phyloP scores from a whole-genome alignment of 2,113 vertebrate species.

The Ciconia stormi region DNA sequence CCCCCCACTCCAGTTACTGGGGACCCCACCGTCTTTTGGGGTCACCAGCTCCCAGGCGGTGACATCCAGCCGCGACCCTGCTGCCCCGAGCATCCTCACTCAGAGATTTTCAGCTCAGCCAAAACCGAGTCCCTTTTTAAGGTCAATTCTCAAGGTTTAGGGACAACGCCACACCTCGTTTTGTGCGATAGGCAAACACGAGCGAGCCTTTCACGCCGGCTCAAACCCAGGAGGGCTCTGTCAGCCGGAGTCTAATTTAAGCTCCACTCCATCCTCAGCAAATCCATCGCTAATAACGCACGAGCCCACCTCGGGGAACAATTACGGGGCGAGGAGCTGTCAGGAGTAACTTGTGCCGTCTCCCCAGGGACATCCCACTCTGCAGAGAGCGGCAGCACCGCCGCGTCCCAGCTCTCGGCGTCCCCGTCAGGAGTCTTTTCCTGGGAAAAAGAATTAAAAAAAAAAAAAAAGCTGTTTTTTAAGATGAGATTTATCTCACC shows the following conservation, averaged over 20 bases:
- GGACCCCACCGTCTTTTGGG: neutral
- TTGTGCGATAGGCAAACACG: rapidly evolving
- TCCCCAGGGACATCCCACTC: neutral
- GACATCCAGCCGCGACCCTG: neutral
- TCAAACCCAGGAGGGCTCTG: neutral
- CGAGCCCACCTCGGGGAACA: neutral
- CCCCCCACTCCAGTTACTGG: neutral
- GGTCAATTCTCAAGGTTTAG: neutral
- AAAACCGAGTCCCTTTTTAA: neutral
- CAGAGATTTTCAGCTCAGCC: neutral
- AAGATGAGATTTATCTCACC: constrained; percentile 1
- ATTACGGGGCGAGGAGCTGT: neutral
- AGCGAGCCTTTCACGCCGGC: neutral
- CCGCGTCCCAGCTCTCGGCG: neutral
- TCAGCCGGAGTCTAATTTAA: neutral
- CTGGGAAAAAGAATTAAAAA: neutral
- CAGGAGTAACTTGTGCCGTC: neutral
- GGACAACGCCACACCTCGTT: neutral
- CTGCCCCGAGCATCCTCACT: neutral
- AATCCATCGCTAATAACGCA: neutral
- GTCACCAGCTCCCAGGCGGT: neutral
- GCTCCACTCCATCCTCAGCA: neutral
- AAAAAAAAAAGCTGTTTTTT: neutral
- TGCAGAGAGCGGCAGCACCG: neutral
- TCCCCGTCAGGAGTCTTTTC: neutral